Evolutionary conservation across 2,888 invertebrate genomes (phyloP), one percentile per base, ranked within the genome.

Genomic region (Serrognathus titanus): DNA sequence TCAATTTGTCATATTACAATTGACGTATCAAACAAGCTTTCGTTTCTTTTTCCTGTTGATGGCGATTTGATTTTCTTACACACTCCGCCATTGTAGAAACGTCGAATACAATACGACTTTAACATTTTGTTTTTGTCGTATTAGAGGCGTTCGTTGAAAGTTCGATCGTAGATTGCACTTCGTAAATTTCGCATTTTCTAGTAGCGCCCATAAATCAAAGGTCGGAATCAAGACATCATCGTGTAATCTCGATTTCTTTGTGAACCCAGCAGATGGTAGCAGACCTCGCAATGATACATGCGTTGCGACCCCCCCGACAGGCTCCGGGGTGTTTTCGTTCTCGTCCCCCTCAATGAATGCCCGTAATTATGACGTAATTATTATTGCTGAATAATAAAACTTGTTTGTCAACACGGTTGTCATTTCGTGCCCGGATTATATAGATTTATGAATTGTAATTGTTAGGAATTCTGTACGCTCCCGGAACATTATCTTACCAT

Each of bases 341-440:
- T 35, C 35, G 20, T 20, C 46, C 51, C 54, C 38, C 48, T 48
- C 37, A 52, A 16, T 56, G 48, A 56, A 56, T 56, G 51, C 48
- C 59, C 59, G 58, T 65, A 67, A 67, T 67, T 64, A 64, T 58
- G 56, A 47, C 59, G 58, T 63, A 63, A 64, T 66, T 61, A 67
- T 64, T 65, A 63, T 64, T 63, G 60, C 53, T 39, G 58, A 60
- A 64, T 59, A 66, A 67, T 65, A 63, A 65, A 64, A 55, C 60
- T 63, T 65, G 63, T 66, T 66, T 65, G 66, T 65, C 66, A 66
- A 65, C 66, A 65, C 62, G 59, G 56, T 57, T 59, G 65, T 63
- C 63, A 49, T 57, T 57, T 57, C 53, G 50, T 49, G 53, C 41
- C 35, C 50, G 47, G 54, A 60, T 60, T 55, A 60, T 45, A 54